Conservation (phyloP, 2,113 vertebrate species). For the Tichodroma muraria region DNA sequence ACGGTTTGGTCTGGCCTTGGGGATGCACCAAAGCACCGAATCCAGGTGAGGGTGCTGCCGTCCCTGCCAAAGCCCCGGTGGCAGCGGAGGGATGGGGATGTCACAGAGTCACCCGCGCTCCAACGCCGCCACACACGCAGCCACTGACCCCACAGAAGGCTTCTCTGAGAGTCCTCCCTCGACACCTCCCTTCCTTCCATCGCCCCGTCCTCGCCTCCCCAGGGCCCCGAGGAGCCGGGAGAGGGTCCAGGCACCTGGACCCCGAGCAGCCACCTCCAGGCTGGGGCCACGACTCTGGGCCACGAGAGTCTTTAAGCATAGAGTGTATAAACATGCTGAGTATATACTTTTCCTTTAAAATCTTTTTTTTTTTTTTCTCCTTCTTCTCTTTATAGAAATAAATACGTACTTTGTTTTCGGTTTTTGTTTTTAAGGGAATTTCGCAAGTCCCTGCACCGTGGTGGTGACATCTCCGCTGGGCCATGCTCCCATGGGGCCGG, state of each 20-base stretch:
- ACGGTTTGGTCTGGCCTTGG: background rate
- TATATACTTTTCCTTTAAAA: slow-evolving; percentile 60
- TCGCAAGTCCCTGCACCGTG: background rate
- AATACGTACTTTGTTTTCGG: slow-evolving; percentile 26
- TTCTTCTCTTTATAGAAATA: slow-evolving; percentile 55
- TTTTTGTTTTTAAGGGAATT: background rate
- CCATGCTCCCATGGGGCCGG: fast-evolving
- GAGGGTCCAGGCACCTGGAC: background rate
- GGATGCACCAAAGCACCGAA: background rate
- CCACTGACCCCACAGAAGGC: background rate
- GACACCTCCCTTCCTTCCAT: background rate
- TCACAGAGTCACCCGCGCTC: background rate
- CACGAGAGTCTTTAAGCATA: background rate
- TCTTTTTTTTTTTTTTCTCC: background rate
- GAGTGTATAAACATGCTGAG: slow-evolving; percentile 59
- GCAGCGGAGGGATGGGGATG: fast-evolving
- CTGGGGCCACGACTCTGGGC: background rate
- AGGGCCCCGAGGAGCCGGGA: fast-evolving
- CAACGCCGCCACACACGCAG: background rate
- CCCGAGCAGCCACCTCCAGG: background rate
- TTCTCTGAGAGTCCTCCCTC: background rate
- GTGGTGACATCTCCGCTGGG: background rate
- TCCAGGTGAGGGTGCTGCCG: background rate
- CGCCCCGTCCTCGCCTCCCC: background rate
- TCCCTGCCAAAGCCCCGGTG: fast-evolving